Conservation (phyloP, 2,113 vertebrate genomes). For the Taxidea taxus region DNA sequence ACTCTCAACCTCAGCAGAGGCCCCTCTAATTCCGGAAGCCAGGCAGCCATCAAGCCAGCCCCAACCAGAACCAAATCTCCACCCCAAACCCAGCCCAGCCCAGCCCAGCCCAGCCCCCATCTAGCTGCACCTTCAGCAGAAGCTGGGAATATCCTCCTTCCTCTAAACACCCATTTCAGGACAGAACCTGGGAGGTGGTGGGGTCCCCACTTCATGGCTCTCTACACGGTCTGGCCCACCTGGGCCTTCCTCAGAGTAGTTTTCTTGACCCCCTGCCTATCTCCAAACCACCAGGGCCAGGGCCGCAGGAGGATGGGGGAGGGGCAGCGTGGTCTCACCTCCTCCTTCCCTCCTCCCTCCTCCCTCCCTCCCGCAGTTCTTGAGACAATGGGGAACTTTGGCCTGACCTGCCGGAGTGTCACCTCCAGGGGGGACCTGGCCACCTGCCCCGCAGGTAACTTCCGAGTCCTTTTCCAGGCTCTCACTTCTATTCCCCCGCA, state of each 20-base stretch:
- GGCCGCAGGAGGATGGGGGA: not conserved
- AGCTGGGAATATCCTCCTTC: not conserved
- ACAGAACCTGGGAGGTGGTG: not conserved
- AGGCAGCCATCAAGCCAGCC: not conserved
- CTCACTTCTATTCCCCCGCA: not conserved
- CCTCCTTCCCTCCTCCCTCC: not conserved
- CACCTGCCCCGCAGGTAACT: constrained; percentile 60
- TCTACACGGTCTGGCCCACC: not conserved
- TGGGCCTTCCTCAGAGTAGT: not conserved
- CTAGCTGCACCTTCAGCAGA: not conserved
- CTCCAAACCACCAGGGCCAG: not conserved
- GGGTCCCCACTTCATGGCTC: not conserved
- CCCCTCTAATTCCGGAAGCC: not conserved
- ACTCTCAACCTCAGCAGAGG: not conserved
- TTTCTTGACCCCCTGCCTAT: too few species aligned
- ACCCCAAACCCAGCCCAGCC: too few species aligned
- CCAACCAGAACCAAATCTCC: not conserved
- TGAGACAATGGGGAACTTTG: accelerated
- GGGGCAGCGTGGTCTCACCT: not conserved
- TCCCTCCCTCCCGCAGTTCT: not conserved
- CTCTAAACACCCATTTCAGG: not conserved
- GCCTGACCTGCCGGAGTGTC: not conserved
- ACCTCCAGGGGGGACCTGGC: constrained; percentile 3
- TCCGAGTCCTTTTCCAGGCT: not conserved
- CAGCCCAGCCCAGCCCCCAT: too few species aligned